phyloP scores from a whole-genome alignment of 1,140 invertebrate species.

The Drusus annulatus region DNA sequence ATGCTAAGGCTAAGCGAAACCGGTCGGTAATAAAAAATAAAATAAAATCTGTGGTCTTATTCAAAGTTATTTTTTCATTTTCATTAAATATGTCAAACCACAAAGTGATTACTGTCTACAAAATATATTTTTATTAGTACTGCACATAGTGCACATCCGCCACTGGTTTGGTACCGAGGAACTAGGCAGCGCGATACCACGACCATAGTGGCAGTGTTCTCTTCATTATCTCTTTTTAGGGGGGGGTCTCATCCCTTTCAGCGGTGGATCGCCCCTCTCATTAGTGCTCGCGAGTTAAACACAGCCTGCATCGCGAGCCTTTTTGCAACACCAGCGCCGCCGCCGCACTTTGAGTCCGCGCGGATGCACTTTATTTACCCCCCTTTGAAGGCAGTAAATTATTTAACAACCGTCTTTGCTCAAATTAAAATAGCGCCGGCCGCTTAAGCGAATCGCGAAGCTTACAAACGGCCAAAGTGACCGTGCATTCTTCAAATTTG shows the following conservation, averaged over 20 bases:
- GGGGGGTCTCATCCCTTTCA: slow-evolving; percentile 20
- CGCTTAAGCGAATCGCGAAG: neutral
- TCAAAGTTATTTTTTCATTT: too few relatives aligned
- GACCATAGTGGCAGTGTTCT: neutral
- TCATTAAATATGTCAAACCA: too few relatives aligned
- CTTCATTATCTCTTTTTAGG: slow-evolving; percentile 44
- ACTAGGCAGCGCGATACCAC: too few relatives aligned
- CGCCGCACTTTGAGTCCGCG: slow-evolving; percentile 11
- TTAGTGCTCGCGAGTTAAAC: slow-evolving; percentile 46
- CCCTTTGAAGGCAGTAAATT: slow-evolving; percentile 40
- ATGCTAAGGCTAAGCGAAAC: too few relatives aligned
- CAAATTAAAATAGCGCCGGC: slow-evolving; percentile 16
- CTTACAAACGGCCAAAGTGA: neutral
- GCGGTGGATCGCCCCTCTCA: slow-evolving; percentile 43
- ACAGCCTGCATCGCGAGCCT: slow-evolving; percentile 35
- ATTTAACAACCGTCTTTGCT: slow-evolving; percentile 49
- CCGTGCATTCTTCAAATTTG: neutral
- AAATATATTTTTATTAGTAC: too few relatives aligned
- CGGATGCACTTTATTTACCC: slow-evolving; percentile 45
- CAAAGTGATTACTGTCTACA: too few relatives aligned
- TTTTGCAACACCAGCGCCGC: slow-evolving; percentile 3
- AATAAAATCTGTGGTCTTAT: too few relatives aligned
- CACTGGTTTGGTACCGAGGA: too few relatives aligned
- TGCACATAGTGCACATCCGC: too few relatives aligned
- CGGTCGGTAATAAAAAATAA: too few relatives aligned